Base-by-base conservation (phyloP, 2,888 invertebrate species). In the Leptinotarsa rubiginosa region DNA sequence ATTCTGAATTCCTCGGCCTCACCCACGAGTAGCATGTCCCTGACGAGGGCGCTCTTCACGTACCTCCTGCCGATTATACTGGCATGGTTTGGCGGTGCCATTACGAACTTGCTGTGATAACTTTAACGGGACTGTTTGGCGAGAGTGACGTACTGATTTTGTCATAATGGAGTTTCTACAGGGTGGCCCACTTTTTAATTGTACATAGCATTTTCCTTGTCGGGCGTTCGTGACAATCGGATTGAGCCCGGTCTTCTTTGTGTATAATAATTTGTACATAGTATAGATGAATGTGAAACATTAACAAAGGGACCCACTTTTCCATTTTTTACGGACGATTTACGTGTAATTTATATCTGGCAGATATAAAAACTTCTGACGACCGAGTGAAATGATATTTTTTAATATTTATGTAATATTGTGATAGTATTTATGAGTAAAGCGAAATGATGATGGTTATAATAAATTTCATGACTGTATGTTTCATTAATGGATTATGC, bases 11-110 rank as follows among this genome's bases (percentile, higher is more conserved):
- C 72, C 59, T 79, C 79, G n/a, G 71, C 72, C 66, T 71, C 77
- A 16, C 47, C 75, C 72, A 54, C 78, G 54, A 72, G 69, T 70
- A 69, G 59, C 31, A 84, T 85, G 81, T 82, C 92, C 16, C 86
- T 93, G 4, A 90, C 90, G 15, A 89, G 90, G 78, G 94, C 93
- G 41, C 88, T 96, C 67, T 89, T 93, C 82, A 91, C 93, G 66
- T 95, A 95, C 88, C 90, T 96, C 77, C 88, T 96, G 86, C 95
- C 96, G 4, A 92, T 96, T 59, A 93, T 94, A 81, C 92, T 96
- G 87, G 93, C 94, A 85, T 96, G 95, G 95, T 94, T 96, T 88
- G 95, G 95, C 75, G 92, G 94, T 78, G 93, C 94, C 83, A 92
- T 95, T 87, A 92, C 93, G 84, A 95, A 95, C 87, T 91, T 95